Evolutionary conservation across 2,113 vertebrate species (phyloP).

Genomic region (Salvelinus fontinalis): DNA sequence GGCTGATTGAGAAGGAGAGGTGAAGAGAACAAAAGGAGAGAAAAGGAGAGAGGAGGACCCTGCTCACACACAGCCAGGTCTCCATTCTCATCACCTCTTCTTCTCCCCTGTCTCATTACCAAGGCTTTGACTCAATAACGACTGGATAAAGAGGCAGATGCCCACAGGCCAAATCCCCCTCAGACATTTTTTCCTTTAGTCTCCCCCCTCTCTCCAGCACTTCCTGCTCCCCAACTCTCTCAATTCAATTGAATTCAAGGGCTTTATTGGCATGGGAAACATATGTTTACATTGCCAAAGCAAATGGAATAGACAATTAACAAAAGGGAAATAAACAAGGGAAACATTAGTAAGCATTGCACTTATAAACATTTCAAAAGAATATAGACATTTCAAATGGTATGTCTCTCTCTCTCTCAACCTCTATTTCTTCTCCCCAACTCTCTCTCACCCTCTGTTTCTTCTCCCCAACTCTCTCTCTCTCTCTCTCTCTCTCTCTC

Average conservation of each 20-base stretch:
- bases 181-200: constrained; percentile 1
- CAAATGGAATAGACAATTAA: no score
- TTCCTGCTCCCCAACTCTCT: constrained; percentile 5
- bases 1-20: constrained; percentile 60
- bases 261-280: no score
- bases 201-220: constrained; percentile 27
- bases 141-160: constrained; percentile 67
- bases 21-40: constrained; percentile 54
- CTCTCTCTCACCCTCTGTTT: no score
- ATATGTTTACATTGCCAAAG: no score
- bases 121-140: constrained; percentile 69
- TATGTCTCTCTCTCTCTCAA: background rate
- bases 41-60: constrained; percentile 51
- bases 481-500: no score
- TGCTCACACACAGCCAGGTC: constrained; percentile 47
- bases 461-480: no score
- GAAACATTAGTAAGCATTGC: background rate
- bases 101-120: constrained; percentile 71
- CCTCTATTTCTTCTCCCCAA: background rate
- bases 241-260: no score
- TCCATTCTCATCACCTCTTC: constrained; percentile 50
- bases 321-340: no score
- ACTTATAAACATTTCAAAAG: no score
- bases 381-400: no score
- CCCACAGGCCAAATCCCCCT: constrained; percentile 31